Conservation (phyloP, 2,888 invertebrate species). For the Lepidocyrtoides sp. region DNA sequence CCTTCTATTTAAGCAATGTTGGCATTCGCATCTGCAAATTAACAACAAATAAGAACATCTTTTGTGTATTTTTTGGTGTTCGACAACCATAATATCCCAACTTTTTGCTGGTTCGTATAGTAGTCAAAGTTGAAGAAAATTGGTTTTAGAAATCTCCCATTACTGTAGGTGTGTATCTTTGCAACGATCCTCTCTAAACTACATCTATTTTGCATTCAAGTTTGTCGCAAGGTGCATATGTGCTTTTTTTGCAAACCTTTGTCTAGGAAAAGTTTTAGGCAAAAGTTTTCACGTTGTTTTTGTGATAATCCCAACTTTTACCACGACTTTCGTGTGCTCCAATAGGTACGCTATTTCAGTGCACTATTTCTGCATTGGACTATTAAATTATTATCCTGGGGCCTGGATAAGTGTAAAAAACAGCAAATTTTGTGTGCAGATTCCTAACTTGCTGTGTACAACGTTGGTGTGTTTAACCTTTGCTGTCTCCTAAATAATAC, state of each 20-base stretch:
- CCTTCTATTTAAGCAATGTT: conserved; percentile 3
- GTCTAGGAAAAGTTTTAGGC: conserved; percentile 32
- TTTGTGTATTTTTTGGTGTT: background rate
- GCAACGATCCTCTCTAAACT: background rate
- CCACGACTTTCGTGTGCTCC: background rate
- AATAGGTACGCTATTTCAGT: background rate
- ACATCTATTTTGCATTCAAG: background rate
- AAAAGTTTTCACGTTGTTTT: background rate
- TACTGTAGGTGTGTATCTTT: conserved; percentile 17
- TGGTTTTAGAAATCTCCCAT: background rate
- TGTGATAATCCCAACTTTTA: background rate
- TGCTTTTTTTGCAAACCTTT: conserved; percentile 29
- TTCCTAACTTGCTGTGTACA: too few relatives aligned
- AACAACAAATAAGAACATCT: background rate
- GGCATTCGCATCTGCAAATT: conserved; percentile 32
- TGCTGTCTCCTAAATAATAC: too few relatives aligned
- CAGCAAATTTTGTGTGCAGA: too few relatives aligned
- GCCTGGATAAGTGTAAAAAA: too few relatives aligned
- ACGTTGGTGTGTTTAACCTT: too few relatives aligned
- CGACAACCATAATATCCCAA: too few relatives aligned
- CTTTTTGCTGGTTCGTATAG: background rate
- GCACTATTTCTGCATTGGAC: too few relatives aligned
- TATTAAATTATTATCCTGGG: too few relatives aligned
- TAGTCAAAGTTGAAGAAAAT: background rate
- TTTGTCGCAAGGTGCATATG: background rate